Conservation (phyloP, 2,113 vertebrate genomes). For the Pavo muticus region DNA sequence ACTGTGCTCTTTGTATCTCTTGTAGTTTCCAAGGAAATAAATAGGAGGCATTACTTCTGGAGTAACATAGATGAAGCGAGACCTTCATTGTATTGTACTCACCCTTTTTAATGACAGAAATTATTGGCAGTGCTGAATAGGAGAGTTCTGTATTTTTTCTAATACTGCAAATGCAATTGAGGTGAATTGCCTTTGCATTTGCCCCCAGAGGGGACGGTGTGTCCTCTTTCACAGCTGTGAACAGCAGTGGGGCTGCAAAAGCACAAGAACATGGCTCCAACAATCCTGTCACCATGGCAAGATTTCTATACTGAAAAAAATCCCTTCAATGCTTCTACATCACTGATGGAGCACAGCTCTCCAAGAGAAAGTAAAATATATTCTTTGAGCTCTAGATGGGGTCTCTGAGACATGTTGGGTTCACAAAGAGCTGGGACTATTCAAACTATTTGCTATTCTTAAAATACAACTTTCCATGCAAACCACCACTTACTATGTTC, state of each 20-base stretch:
- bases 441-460: not conserved
- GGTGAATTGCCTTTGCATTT: not conserved
- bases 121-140: not conserved
- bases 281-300: not conserved
- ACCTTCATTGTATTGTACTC: not conserved
- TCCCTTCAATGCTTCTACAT: not conserved
- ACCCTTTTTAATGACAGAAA: not conserved
- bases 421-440: not conserved
- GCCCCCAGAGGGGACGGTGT: not conserved
- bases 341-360: not conserved
- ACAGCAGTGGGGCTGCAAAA: not conserved
- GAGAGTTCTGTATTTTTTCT: not conserved
- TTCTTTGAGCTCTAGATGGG: not conserved
- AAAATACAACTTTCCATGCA: not conserved
- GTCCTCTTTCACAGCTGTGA: not conserved
- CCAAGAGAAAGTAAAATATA: not conserved
- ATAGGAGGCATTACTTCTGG: no score
- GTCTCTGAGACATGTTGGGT: not conserved
- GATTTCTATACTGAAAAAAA: not conserved
- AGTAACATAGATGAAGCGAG: not conserved
- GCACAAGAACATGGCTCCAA: not conserved
- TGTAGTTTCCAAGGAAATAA: no score
- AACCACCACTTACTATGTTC: not conserved
- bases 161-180: not conserved
- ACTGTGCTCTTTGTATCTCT: no score